These are phyloP conservation scores for Gymnocephalus cernua DNA, from an alignment of 2,113 vertebrate genomes.

Conservation along the genomic window DNA sequence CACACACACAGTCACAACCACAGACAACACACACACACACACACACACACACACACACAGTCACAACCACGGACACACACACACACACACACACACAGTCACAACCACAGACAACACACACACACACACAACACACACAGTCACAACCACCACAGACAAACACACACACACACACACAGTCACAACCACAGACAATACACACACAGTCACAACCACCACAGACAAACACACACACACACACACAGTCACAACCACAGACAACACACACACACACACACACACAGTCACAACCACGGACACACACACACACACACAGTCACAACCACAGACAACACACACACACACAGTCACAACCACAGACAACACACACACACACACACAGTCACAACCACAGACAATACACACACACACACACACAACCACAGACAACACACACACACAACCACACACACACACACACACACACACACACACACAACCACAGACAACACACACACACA, in stretches of 20 bases:
- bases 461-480: no score
- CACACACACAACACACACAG: no score
- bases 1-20: no score
- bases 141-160: constrained; percentile 64
- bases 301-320: constrained; percentile 53
- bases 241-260: constrained; percentile 62
- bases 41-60: no score
- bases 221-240: background rate
- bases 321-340: constrained; percentile 37
- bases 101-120: no score
- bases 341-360: no score
- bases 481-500: background rate
- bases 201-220: no score
- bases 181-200: no score
- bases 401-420: constrained; percentile 6
- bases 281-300: no score
- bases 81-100: constrained; percentile 7
- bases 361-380: background rate
- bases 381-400: constrained; percentile 67
- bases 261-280: constrained; percentile 5
- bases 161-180: constrained; percentile 15
- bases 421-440: no score
- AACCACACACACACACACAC: constrained; percentile 4
- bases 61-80: constrained; percentile 68
- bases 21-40: background rate